Base-by-base conservation (phyloP, 2,888 invertebrate species). In the Timandra comae region DNA sequence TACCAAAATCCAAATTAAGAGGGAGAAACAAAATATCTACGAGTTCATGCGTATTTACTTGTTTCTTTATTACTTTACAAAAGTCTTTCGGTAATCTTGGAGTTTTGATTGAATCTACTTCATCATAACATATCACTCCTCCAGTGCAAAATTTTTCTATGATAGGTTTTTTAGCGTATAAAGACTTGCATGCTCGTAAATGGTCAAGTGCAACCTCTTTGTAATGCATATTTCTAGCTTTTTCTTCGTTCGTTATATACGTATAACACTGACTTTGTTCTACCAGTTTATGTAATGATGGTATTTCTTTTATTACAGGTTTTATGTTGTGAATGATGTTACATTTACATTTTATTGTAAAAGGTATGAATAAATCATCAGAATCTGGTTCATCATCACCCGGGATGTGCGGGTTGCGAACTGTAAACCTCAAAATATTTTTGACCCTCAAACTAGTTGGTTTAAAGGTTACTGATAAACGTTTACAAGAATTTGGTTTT, bases 261-360 rank as follows among this genome's bases (percentile, higher is more conserved):
- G 84, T 75, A 42, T 75, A 79, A 5, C 40, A 42, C 28, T 54
- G 48, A 39, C 64, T 53, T 38, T 44, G 56, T 27, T 81, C 77
- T 22, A 52, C 44, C 28, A 85, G 45, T 51, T 63, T 76, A 38
- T 81, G 81, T 27, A 80, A 50, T 21, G 85, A 84, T 52, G 78
- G 67, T 19, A 71, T 43, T 4, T 45, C 25, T 21, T 54, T 26
- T 35, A 52, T 28, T 38, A 52, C 64, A 3, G 44, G 35, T 24
- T 32, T 51, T 41, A 58, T 69, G 35, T 52, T 42, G 38, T 56
- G 72, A 9, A 59, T 50, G 11, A 79, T 58, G 30, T 63, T 73
- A 29, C 66, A 38, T 42, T 69, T 63, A 40, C 59, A 46, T 19
- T 42, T 35, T 10, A 84, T 59, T 27, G 41, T 40, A 41, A 80